These are phyloP conservation scores for Drosophila fuyamai DNA, from an alignment of 1,140 invertebrate species.

Conservation along the genomic window DNA sequence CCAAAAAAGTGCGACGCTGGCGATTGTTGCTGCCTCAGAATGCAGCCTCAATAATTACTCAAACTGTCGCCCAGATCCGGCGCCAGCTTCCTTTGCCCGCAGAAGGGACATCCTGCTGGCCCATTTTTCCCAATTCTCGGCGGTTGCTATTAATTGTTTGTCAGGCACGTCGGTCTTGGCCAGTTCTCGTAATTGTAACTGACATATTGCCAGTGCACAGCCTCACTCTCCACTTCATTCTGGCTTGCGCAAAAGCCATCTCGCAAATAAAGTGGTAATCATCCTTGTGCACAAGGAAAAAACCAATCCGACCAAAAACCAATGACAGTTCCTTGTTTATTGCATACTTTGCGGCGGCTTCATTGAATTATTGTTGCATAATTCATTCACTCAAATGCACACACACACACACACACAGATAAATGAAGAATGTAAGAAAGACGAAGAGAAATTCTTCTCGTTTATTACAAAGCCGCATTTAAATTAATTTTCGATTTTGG, in stretches of 20 bases:
- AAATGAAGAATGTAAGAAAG: constrained; percentile 4
- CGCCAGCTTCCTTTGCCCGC: constrained; percentile 20
- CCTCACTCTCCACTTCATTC: neutral
- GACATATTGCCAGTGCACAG: constrained; percentile 65
- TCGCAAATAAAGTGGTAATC: constrained; percentile 73
- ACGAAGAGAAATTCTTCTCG: constrained; percentile 44
- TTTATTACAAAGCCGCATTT: constrained; percentile 77
- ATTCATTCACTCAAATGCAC: constrained; percentile 59
- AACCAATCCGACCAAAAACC: constrained; percentile 6
- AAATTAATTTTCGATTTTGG: constrained; percentile 80
- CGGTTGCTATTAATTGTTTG: constrained; percentile 74
- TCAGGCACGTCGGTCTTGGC: constrained; percentile 64
- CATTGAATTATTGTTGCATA: constrained; percentile 75
- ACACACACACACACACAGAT: constrained; percentile 4
- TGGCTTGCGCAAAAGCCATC: constrained; percentile 23
- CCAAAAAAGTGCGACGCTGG: constrained; percentile 59
- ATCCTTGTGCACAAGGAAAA: constrained; percentile 16
- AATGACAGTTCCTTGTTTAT: constrained; percentile 52
- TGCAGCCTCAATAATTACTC: constrained; percentile 80
- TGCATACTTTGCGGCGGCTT: constrained; percentile 41
- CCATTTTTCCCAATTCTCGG: constrained; percentile 30
- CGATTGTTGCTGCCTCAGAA: constrained; percentile 53
- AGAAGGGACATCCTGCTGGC: constrained; percentile 35
- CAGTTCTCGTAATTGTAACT: constrained; percentile 69
- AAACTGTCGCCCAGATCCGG: constrained; percentile 75